Evolutionary conservation across 2,113 vertebrate species (phyloP).

Genomic region (Lipotes vexillifer): DNA sequence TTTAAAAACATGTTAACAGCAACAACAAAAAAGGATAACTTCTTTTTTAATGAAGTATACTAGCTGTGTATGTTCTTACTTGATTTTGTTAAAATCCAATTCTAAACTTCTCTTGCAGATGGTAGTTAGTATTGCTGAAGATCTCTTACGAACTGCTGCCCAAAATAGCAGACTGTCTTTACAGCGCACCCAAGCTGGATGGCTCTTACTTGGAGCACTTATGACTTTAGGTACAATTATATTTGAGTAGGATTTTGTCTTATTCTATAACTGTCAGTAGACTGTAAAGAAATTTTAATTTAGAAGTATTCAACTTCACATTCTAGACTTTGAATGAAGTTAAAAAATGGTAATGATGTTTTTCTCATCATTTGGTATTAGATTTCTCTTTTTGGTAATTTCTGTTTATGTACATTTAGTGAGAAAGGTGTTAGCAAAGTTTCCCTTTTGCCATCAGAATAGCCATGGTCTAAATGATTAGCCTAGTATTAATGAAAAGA

Average conservation of each 20-base stretch:
- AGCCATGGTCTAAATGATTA: background rate
- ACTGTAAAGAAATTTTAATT: background rate
- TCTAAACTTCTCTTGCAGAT: constrained; percentile 81
- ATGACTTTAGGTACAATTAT: constrained; percentile 92
- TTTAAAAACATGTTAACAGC: background rate
- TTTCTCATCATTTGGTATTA: background rate
- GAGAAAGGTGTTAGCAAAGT: background rate
- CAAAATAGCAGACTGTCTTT: constrained; percentile 97
- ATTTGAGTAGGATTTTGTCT: constrained; percentile 9
- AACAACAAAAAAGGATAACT: background rate
- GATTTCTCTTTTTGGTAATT: background rate
- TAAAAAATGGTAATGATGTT: constrained; percentile 11
- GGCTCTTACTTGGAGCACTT: constrained; percentile 97
- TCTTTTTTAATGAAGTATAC: background rate
- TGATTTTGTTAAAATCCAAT: constrained; percentile 22
- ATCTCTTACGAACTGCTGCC: constrained; percentile 93
- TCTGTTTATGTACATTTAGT: background rate
- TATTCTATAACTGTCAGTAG: background rate
- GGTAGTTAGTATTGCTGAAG: constrained; percentile 98
- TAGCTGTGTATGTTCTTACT: background rate
- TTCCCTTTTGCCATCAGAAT: background rate
- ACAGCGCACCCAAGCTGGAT: constrained; percentile 96
- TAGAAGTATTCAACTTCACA: background rate
- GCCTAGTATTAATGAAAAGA: background rate
- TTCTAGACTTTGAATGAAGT: background rate